phyloP scores from a whole-genome alignment of 2,113 vertebrate species.

The Petromus typicus region DNA sequence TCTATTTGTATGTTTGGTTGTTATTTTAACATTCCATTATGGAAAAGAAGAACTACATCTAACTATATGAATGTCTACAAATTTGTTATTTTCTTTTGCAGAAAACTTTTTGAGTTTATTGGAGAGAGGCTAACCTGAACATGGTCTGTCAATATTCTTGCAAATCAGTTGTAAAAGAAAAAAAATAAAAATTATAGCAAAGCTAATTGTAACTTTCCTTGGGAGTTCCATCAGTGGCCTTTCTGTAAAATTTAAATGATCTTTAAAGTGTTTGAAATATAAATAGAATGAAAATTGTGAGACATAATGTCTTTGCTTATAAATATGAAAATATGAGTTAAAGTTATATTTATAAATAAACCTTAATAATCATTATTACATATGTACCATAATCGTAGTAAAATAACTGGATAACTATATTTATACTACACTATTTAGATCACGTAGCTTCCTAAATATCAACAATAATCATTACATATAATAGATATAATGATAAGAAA shows the following conservation, averaged over 20 bases:
- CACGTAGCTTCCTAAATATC: background rate
- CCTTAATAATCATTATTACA: constrained; percentile 24
- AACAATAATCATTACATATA: constrained; percentile 36
- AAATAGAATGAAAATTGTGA: constrained; percentile 6
- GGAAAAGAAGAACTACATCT: constrained; percentile 11
- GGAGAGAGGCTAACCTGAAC: background rate
- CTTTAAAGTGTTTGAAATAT: constrained; percentile 25
- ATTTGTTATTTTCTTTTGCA: constrained; percentile 30
- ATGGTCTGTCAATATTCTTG: background rate
- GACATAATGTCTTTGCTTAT: background rate
- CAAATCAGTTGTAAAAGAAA: background rate
- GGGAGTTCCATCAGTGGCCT: background rate
- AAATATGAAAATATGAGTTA: constrained; percentile 40
- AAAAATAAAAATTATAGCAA: constrained; percentile 41
- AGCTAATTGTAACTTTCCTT: background rate
- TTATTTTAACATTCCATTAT: constrained; percentile 56
- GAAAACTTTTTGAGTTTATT: constrained; percentile 28
- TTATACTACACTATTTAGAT: constrained; percentile 40
- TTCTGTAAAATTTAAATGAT: background rate
- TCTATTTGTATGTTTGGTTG: background rate
- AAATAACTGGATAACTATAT: constrained; percentile 34
- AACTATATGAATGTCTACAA: constrained; percentile 40
- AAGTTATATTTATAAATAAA: constrained; percentile 47
- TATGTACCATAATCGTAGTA: constrained; percentile 22
- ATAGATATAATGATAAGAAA: constrained; percentile 46